Evolutionary conservation across 2,113 vertebrate genomes (phyloP), one percentile per base, ranked within the genome.

Genomic region (Lepisosteus osseus): DNA sequence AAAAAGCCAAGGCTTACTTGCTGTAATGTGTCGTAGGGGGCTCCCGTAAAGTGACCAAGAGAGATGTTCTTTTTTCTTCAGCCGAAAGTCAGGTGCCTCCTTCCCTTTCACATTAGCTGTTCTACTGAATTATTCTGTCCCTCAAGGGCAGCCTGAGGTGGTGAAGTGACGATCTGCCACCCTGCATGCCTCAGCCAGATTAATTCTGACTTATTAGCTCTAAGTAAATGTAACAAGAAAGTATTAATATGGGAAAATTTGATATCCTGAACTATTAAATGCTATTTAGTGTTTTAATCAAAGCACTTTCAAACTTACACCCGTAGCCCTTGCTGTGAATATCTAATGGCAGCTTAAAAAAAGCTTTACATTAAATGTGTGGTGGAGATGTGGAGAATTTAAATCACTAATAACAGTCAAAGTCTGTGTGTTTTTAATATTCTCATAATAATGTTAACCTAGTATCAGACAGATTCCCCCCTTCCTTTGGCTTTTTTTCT

Each of bases 231-330:
- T 86, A 89, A 83, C 79, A 82, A 82, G 70, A 86, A 83, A 85
- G 84, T 82, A 87, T 90, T 90, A 88, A 87, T 87, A 89, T 87
- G 87, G 86, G 84, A 84, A 90, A 87, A 89, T 88, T 80, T 85
- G 82, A 87, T 86, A 88, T 86, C 85, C 87, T 80, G 73, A 84
- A 83, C 84, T 82, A 86, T 86, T 84, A 87, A 88, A 83, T 80
- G 75, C 84, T 88, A 85, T 84, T 90, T 89, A 89, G 79, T 77
- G 79, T 82, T 88, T 86, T 88, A 89, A 89, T 88, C 85, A 89
- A 87, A 89, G 83, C 84, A 82, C 77, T 79, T 79, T 77, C 66
- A 61, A 89, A 88, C 86, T 83, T 87, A 86, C 82, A 87, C 85
- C 84, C 55, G 14, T 65, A 81, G 75, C 82, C 77, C 83, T 79